A percentile compares a stretch with the other conserved stretches of the same genome.
phyloP scores from a whole-genome alignment of 2,797 vertebrate genomes.

The Lutjanus argentimaculatus region DNA sequence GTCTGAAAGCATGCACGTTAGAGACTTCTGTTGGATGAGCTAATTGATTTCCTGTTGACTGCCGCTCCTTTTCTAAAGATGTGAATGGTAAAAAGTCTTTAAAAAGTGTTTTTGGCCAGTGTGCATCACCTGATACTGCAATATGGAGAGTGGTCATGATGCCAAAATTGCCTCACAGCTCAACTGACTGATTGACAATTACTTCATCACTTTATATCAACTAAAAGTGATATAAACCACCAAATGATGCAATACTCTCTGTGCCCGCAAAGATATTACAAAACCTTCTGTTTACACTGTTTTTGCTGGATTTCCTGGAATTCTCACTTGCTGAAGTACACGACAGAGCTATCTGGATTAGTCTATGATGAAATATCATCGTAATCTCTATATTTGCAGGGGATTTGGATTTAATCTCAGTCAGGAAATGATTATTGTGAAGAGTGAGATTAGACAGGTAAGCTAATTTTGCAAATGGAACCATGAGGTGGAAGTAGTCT shows the following conservation, averaged over 20 bases:
- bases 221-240: conserved; percentile 2
- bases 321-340: conserved; percentile 44
- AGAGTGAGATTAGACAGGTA: conserved; percentile 58
- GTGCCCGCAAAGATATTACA: conserved; percentile 20
- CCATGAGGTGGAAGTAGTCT: conserved; percentile 47
- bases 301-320: conserved; percentile 55
- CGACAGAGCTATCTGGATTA: conserved; percentile 60
- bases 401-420: conserved; percentile 69
- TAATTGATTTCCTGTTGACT: not conserved
- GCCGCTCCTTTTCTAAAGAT: not conserved
- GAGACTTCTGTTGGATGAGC: not conserved
- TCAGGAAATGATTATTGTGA: conserved; percentile 60
- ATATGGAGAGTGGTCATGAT: not conserved
- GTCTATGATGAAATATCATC: conserved; percentile 68
- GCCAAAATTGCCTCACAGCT: not conserved
- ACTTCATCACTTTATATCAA: not conserved
- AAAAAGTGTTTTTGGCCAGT: not conserved
- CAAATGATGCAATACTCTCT: conserved; percentile 4
- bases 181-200: not conserved
- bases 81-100: not conserved
- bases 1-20: not conserved
- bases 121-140: not conserved
- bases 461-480: conserved; percentile 65
- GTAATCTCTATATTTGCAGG: conserved; percentile 67
- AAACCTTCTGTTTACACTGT: conserved; percentile 30